These are phyloP conservation scores for Amphiprion ocellaris DNA, from an alignment of 2,113 vertebrate genomes.

Conservation along the genomic window DNA sequence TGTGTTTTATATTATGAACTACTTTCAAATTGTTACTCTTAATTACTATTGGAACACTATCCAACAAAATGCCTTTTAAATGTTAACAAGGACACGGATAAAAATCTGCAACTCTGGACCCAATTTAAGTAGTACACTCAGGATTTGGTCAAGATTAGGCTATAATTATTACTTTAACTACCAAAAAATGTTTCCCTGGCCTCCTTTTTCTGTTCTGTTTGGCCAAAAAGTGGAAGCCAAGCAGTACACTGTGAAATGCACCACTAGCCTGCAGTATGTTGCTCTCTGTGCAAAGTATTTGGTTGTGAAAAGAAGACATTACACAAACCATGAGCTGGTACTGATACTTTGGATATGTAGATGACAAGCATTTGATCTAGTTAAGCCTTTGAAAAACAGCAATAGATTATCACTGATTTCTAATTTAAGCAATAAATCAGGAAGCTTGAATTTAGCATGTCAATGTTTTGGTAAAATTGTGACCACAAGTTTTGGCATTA, in stretches of 20 bases:
- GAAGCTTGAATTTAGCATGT: not conserved
- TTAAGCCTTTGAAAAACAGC: not conserved
- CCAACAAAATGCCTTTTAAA: not conserved
- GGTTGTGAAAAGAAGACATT: not conserved
- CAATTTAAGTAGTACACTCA: not conserved
- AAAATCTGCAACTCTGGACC: not conserved
- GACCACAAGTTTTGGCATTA: not conserved
- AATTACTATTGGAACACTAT: not conserved
- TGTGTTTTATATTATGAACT: not conserved
- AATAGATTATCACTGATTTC: not conserved
- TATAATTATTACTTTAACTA: slow-evolving; percentile 4
- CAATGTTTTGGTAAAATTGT: not conserved
- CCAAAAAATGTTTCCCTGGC: not conserved
- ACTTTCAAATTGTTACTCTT: not conserved
- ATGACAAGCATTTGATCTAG: not conserved
- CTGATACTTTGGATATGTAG: slow-evolving; percentile 1
- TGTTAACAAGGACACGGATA: not conserved
- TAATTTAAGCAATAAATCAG: not conserved
- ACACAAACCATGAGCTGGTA: not conserved
- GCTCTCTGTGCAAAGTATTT: slow-evolving; percentile 29
- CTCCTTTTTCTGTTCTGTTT: slow-evolving; percentile 3
- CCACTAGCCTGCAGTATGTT: slow-evolving; percentile 70
- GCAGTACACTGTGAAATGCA: slow-evolving; percentile 67
- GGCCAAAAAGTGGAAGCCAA: not conserved
- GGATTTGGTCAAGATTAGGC: not conserved